Conservation (phyloP, 2,113 vertebrate species). For the Pseudonaja textilis region DNA sequence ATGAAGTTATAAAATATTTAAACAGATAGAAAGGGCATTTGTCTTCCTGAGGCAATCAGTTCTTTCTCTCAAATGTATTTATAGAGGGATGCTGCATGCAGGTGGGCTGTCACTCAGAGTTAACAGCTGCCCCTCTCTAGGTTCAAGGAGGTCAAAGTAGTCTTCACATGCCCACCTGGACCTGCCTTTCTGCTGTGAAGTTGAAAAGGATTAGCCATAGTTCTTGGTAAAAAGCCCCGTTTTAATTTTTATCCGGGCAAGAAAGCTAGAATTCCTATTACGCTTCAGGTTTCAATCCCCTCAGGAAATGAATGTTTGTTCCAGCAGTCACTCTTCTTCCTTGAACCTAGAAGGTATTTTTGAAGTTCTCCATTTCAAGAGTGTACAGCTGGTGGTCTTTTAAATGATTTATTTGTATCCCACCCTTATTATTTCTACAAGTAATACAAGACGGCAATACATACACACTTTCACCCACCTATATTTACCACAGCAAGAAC, state of each 20-base stretch:
- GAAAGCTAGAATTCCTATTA: not conserved
- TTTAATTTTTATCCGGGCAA: not conserved
- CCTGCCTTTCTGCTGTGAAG: not conserved
- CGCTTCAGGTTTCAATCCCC: not conserved
- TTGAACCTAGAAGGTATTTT: not conserved
- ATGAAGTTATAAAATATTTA: constrained; percentile 6
- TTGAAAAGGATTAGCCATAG: not conserved
- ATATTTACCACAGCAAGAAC: too few relatives aligned
- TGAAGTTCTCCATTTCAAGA: not conserved
- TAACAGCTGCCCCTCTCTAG: not conserved
- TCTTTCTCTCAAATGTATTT: not conserved
- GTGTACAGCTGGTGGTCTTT: not conserved
- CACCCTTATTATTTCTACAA: too few relatives aligned
- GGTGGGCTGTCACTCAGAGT: not conserved
- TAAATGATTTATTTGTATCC: not conserved
- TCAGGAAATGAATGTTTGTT: not conserved
- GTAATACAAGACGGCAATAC: too few relatives aligned
- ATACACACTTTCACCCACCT: too few relatives aligned
- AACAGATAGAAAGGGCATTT: constrained; percentile 1
- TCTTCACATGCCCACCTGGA: not conserved
- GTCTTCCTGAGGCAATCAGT: not conserved
- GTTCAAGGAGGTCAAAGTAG: not conserved
- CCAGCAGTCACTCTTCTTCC: not conserved
- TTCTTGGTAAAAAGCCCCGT: not conserved
- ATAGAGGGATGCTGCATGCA: not conserved